A percentile compares a stretch with the other conserved stretches of the same genome.
These are phyloP conservation scores for Halcyon malimbica DNA, from an alignment of 2,113 vertebrate species.

Conservation along the genomic window DNA sequence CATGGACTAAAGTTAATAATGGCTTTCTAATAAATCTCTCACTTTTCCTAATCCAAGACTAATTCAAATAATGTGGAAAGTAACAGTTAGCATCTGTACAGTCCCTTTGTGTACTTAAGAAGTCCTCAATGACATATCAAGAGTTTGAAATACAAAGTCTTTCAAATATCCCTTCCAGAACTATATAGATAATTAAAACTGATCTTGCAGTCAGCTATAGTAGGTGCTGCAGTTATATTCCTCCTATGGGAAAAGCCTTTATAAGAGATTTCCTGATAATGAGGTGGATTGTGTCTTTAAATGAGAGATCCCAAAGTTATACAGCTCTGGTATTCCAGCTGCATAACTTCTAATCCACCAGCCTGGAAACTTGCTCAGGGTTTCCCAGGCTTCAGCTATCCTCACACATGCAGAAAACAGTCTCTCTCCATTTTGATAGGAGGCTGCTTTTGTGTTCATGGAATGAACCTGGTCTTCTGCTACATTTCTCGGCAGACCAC, in stretches of 20 bases:
- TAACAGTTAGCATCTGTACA: neutral
- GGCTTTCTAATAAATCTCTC: neutral
- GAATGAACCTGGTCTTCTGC: conserved; percentile 37
- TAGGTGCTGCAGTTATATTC: neutral
- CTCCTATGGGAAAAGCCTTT: neutral
- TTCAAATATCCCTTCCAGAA: neutral
- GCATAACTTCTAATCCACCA: neutral
- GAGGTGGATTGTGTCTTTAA: neutral
- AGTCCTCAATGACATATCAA: neutral
- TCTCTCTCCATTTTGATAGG: neutral
- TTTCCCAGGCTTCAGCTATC: neutral
- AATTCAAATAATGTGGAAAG: neutral
- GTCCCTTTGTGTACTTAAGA: neutral
- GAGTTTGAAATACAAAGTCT: neutral
- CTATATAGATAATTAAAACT: neutral
- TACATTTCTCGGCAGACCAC: conserved; percentile 40
- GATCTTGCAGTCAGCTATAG: neutral
- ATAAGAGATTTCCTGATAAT: neutral
- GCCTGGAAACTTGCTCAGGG: neutral
- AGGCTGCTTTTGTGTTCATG: neutral
- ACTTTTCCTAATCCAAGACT: neutral
- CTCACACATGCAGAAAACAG: neutral
- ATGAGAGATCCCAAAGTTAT: neutral
- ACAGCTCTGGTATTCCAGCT: neutral
- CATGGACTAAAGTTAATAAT: neutral